Evolutionary conservation across 2,888 invertebrate genomes (phyloP).

Genomic region (Geotrupes spiniger): DNA sequence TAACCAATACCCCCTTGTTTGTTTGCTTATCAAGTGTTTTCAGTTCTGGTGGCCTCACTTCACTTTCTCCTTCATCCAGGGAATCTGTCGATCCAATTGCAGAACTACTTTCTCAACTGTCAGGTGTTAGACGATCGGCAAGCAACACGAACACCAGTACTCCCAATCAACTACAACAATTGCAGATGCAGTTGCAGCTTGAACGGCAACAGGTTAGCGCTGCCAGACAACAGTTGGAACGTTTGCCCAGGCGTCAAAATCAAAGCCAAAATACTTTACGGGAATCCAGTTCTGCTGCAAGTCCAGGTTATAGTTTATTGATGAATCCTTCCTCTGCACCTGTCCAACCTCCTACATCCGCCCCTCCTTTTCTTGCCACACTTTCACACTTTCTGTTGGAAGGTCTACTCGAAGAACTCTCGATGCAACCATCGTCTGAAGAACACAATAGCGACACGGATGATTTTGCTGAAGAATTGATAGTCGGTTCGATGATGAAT

Average conservation of each 20-base stretch:
- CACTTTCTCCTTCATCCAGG: constrained; percentile 82
- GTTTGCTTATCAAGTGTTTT: constrained; percentile 44
- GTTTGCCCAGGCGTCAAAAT: constrained; percentile 79
- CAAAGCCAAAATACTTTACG: constrained; percentile 50
- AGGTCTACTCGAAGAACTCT: constrained; percentile 51
- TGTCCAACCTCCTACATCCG: constrained; percentile 39
- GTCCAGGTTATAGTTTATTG: constrained; percentile 36
- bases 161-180: constrained; percentile 84
- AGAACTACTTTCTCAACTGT: constrained; percentile 91
- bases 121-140: constrained; percentile 79
- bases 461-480: constrained; percentile 68
- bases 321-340: constrained; percentile 44
- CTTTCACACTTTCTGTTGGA: constrained; percentile 46
- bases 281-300: constrained; percentile 54
- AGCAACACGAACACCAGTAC: constrained; percentile 56
- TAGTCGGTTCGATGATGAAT: constrained; percentile 47
- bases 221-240: constrained; percentile 84
- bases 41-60: constrained; percentile 82
- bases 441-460: constrained; percentile 61
- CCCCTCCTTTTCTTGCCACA: constrained; percentile 40
- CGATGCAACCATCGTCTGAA: constrained; percentile 56
- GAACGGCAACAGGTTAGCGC: constrained; percentile 85
- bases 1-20: constrained; percentile 16
- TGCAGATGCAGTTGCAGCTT: constrained; percentile 93
- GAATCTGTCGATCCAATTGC: constrained; percentile 96